A percentile compares a stretch with the other conserved stretches of the same genome.
Conservation (phyloP, 2,888 invertebrate species). For the Leucoptera coffeella region DNA sequence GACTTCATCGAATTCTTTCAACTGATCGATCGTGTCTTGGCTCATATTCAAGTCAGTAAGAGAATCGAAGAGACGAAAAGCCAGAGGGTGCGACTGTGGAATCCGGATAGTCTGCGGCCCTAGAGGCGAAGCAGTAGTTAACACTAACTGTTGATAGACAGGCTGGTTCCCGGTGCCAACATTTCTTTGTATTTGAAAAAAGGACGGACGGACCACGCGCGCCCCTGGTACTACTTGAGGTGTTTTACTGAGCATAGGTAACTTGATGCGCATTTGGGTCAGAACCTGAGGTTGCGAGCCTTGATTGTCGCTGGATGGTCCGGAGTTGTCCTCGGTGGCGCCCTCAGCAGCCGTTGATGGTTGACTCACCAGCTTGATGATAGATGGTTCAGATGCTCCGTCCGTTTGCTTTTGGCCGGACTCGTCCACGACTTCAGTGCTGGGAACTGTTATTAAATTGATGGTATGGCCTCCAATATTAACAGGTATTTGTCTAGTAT, state of each 20-base stretch:
- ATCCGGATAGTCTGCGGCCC: slow-evolving; percentile 36
- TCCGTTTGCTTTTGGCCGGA: slow-evolving; percentile 26
- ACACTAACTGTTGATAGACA: slow-evolving; percentile 43
- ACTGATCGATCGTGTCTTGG: slow-evolving; percentile 69
- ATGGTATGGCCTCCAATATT: slow-evolving; percentile 54
- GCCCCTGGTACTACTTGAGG: slow-evolving; percentile 52
- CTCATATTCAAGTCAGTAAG: slow-evolving; percentile 58
- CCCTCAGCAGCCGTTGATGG: slow-evolving; percentile 15
- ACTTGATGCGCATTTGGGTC: slow-evolving; percentile 47
- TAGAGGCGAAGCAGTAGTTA: slow-evolving; percentile 39
- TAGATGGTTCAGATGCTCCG: slow-evolving; percentile 31
- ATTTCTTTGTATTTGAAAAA: slow-evolving; percentile 57
- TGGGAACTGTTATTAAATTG: slow-evolving; percentile 50
- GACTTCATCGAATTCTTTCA: slow-evolving; percentile 75
- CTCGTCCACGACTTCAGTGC: slow-evolving; percentile 36
- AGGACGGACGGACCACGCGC: slow-evolving; percentile 48
- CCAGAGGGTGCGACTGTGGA: slow-evolving; percentile 20
- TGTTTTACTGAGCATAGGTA: slow-evolving; percentile 44
- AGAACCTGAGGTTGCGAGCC: slow-evolving; percentile 30
- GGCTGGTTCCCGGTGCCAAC: slow-evolving; percentile 50
- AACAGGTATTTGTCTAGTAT: slow-evolving; percentile 66
- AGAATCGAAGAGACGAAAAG: slow-evolving; percentile 18
- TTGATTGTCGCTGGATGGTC: slow-evolving; percentile 16
- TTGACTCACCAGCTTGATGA: slow-evolving; percentile 35
- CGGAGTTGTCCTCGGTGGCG: slow-evolving; percentile 19